Evolutionary conservation across 2,113 vertebrate genomes (phyloP), one percentile per base, ranked within the genome.

Genomic region (Semnornis frantzii): DNA sequence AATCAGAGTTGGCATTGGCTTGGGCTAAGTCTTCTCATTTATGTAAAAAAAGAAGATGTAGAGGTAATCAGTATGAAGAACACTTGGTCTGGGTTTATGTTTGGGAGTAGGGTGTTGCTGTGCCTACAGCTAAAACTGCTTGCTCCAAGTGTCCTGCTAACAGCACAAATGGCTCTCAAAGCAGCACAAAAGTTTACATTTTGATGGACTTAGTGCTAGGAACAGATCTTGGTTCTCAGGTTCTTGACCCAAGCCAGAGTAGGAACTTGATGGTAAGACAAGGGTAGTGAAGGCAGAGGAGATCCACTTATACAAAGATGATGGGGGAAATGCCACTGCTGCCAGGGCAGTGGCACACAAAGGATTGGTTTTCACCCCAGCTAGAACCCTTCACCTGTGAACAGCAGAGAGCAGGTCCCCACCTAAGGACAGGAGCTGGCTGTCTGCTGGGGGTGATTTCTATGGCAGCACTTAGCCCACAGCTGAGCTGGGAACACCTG

Each of bases 301-400:
- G 23, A 25, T 12, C 68, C 52, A 44, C 23, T 68, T 16, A 18
- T 23, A 23, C 27, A 25, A 31, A 42, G 12, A 6, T 19, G 30
- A 42, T 42, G 9, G 23, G 25, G 23, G 1, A 37, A 28, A 21
- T 0, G 1, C 11, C 5, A 1, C 6, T 1, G 2, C 2, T 5
- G 15, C 1, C 0, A 33, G 48, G 1, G 48, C 52, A 79, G 54
- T 4, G 2, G 46, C 72, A 75, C 10, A 1, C 0, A 2, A 62
- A 39, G 6, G 39, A 8, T 2, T 52, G 63, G 18, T 16, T 54
- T 28, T 25, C 20, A 57, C 5, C 66, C 21, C 66, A n/a, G 59
- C 44, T 44, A 75, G 52, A 54, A 30, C 15, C 8, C 57, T 63
- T 18, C 30, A 4, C n/a, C 34, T 21, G 18, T 6, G 50, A 30